Evolutionary conservation across 1,140 invertebrate genomes (phyloP), one percentile per base, ranked within the genome.

Genomic region (Gonatopus flavifemur): DNA sequence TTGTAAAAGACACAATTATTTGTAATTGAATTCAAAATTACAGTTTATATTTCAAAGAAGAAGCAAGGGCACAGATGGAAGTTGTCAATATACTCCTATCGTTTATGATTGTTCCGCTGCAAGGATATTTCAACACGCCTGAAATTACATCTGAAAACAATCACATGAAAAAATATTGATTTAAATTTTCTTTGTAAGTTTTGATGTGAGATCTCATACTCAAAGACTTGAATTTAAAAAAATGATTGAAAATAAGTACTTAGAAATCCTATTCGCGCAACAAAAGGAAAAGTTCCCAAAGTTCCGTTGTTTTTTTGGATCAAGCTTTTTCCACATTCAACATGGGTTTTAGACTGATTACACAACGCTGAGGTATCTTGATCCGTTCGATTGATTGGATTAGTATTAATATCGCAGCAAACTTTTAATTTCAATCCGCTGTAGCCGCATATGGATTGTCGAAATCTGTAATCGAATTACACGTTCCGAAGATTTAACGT

Each of bases 401-500:
- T 32, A 9, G 12, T 24, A 6, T 50, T 32, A 1, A 39, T 16
- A 36, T 61, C 56, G 31, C 69, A 71, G 45, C 69, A 71, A 19
- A 71, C 48, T 54, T 66, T 70, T 15, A 57, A 20, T 25, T 22
- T 58, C 6, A 39, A 38, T 20, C 33, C 49, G 5, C 58, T 49
- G 24, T 71, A 71, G 1, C 67, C 69, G 39, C 69, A 71, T 16
- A 71, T 57, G 2, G 57, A 52, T 45, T 67, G 60, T 9, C 66
- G 59, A 49, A 71, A 70, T 66, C 69, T 70, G 28, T 2, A n/a
- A 32, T 21, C 41, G 18, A 28, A 7, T 12, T 7, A 6, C 6
- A 28, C 12, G 12, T 28, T 7, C 25, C 6, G 12, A 28, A 28
- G 6, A 28, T 28, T 28, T 28, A 28, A 6, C 25, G 25, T 28